Evolutionary conservation across 2,888 invertebrate species (phyloP), one percentile per base, ranked within the genome.

Genomic region (Panzeria rudis): DNA sequence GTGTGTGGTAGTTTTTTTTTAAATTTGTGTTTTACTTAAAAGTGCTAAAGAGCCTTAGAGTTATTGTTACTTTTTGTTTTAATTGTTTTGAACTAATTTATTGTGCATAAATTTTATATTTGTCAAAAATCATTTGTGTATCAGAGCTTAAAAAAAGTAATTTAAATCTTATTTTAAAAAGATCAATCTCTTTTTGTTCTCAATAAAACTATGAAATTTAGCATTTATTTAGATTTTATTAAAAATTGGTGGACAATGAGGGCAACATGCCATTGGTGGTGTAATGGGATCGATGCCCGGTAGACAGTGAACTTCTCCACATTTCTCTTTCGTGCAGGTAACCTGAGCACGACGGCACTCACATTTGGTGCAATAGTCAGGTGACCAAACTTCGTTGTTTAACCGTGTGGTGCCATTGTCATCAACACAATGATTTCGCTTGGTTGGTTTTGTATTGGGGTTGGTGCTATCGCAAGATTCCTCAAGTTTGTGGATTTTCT

Each of bases 281-380:
- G 91, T 90, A 56, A 91, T 88, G 1, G 92, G 92, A 11, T 90
- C 89, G 15, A 89, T 78, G 52, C 89, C 90, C 15, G 90, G 89
- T 9, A 73, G 88, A 87, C 93, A 93, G 47, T 89, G 89, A 0
- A 92, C 86, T 35, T 90, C 89, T 8, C 92, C 91, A 86, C 94
- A 94, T 76, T 91, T 91, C 80, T 93, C 91, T 69, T 91, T 92
- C 82, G 92, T 90, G 81, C 94, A 94, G 44, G 92, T 93, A 6
- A 94, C 91, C 87, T 93, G 93, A 17, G 91, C 91, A 77, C 92
- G 92, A 90, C 93, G 91, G 84, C 94, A 94, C 84, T 92, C 91
- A 87, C 94, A 94, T 79, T 92, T 91, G 62, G 93, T 94, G 88
- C 94, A 94, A 35, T 90, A 91, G 86, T 93, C 93, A 78, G 90